Conservation (phyloP, 2,113 vertebrate genomes). For the Tragelaphus scriptus region DNA sequence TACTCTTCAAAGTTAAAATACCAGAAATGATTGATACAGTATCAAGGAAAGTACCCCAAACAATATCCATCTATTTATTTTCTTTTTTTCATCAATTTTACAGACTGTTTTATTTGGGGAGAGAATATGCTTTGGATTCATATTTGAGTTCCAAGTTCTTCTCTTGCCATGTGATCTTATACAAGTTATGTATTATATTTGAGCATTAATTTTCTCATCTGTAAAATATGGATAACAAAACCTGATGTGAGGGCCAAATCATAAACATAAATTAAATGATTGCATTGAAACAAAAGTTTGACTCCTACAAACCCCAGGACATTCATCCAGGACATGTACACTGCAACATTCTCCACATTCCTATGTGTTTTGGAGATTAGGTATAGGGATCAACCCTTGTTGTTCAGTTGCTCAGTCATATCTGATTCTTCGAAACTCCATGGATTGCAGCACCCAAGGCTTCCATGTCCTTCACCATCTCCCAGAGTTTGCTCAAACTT, state of each 20-base stretch:
- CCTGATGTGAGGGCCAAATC: not conserved
- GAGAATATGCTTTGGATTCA: not conserved
- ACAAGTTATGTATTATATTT: not conserved
- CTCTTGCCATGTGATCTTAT: not conserved
- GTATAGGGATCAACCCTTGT: not conserved
- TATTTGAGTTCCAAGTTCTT: not conserved
- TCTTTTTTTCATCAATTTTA: not conserved
- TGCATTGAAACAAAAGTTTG: not conserved
- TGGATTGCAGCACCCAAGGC: not conserved
- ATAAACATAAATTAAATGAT: not conserved
- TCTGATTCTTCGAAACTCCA: not conserved
- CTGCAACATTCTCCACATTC: not conserved
- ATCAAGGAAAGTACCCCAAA: not conserved
- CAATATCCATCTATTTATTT: not conserved
- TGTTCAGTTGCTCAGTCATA: not conserved
- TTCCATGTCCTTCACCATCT: not conserved
- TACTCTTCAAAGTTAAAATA: not conserved
- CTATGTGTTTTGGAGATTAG: not conserved
- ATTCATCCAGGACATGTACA: not conserved
- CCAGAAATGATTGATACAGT: not conserved
- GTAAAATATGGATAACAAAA: not conserved
- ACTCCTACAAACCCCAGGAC: not conserved
- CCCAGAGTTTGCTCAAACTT: not conserved
- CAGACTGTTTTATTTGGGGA: not conserved
- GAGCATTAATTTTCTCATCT: not conserved